These are phyloP conservation scores for Periparus ater DNA, from an alignment of 2,797 vertebrate species.

Conservation along the genomic window DNA sequence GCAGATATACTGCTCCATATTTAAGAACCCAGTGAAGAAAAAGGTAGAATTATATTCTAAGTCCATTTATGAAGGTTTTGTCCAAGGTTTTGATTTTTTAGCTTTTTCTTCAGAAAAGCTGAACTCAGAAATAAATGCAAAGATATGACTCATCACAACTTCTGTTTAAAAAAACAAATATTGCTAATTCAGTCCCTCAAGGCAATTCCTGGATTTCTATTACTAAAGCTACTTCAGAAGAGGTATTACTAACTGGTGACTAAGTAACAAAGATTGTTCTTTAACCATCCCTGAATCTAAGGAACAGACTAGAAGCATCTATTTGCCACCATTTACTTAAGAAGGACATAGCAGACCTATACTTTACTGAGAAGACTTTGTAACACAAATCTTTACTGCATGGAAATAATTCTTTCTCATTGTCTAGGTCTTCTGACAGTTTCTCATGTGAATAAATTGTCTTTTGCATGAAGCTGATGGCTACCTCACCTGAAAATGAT, in stretches of 20 bases:
- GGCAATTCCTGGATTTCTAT: not conserved
- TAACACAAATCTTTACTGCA: not conserved
- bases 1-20: not conserved
- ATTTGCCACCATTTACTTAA: not conserved
- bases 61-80: not conserved
- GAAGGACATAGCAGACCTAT: not conserved
- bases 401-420: not conserved
- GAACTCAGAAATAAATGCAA: not conserved
- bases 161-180: not conserved
- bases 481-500: not conserved
- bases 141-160: not conserved
- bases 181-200: not conserved
- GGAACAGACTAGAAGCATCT: not conserved
- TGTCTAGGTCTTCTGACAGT: not conserved
- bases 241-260: not conserved
- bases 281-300: not conserved
- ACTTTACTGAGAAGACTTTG: not conserved
- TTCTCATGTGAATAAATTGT: not conserved
- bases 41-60: not conserved
- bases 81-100: not conserved
- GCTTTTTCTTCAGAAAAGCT: not conserved
- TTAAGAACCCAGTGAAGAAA: not conserved
- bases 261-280: not conserved
- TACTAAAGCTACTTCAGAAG: not conserved
- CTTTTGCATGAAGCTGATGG: not conserved